Base-by-base conservation (phyloP, 2,797 vertebrate species). In the Phyllotis vaccarum region DNA sequence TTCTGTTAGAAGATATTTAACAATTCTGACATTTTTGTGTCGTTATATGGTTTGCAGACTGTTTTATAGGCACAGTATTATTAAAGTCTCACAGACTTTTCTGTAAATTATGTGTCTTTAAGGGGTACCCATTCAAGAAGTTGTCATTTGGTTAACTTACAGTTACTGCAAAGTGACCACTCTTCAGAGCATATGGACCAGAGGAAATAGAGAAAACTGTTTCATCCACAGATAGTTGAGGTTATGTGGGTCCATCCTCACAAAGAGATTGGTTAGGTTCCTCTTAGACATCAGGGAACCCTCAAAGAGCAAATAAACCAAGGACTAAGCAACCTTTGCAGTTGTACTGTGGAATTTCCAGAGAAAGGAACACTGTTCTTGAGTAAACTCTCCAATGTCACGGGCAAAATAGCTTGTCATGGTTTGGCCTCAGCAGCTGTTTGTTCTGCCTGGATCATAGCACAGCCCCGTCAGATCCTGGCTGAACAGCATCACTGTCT, bases 251-350 rank as follows among this genome's bases (percentile, higher is more conserved):
- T 92, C 37, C 68, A 43, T 52, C 85, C 27, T 90, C 83, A 12
- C 82, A 56, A 34, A 75, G 78, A 62, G 24, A 31, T 24, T 81
- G 54, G 82, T 85, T 56, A 91, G 13, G 74, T 95, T 94, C 94
- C 76, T 72, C 52, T 95, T 94, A 92, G 92, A 75, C 22, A 90
- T 89, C 81, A 1, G 8, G 75, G 3, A 46, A 85, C 80, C 40
- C 95, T 96, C 79, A 80, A 0, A 24, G n/a, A 97, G 88, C 87
- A 96, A 85, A 70, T 87, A 87, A 98, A 72, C 43, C 91, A 98
- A 98, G 94, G 96, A 98, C 96, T 95, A 1, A 16, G 46, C 34
- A 93, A 97, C 97, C 91, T 97, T 96, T 76, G 17, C 78, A 96
- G 85, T 19, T 95, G 94, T 94, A 89, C 11, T 79, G 86, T 56